Base-by-base conservation (phyloP, 2,888 invertebrate genomes). In the Ypsolopha scabrella region DNA sequence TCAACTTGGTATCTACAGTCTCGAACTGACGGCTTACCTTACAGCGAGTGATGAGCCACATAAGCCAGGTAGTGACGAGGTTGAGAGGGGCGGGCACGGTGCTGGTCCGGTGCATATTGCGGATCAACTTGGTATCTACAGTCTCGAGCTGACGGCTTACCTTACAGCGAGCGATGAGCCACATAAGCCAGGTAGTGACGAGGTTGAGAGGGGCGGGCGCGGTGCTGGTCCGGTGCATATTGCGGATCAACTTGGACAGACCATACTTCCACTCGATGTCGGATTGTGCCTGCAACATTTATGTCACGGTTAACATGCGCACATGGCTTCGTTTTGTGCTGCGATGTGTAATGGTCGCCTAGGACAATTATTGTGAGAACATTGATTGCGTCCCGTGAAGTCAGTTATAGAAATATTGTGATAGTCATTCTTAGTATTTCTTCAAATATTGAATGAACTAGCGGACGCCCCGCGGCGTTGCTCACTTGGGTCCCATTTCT, bases 261-360 rank as follows among this genome's bases (percentile, higher is more conserved):
- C 99, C 99, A 75, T 98, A 99, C 86, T 99, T 99, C 99, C 99
- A 99, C 83, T 99, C 99, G 66, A 97, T 98, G 85, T 99, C 99
- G 46, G 99, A 99, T 91, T 99, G 98, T 39, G 98, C 98, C 92
- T 98, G 90, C 67, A 77, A 14, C 4, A 47, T 50, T 14, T 24
- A 24, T 24, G 2, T 24, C 24, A 24, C 24, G 24, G 24, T 24
- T 24, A 3, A 24, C 24, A 24, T 24, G 24, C 4, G 24, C 2
- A 24, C 24, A 24, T 3, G 24, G 24, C 24, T 24, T 4, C 2
- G 4, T 24, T n/a, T n/a, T 24, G 4, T 3, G 24, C 24, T 24
- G 24, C 24, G 24, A 24, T 24, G 4, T 24, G 2, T 24, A 24
- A n/a, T n/a, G n/a, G 24, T 24, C 24, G 24, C 24, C 4, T 24